phyloP scores from a whole-genome alignment of 2,888 invertebrate species.

The Geotrupes spiniger region DNA sequence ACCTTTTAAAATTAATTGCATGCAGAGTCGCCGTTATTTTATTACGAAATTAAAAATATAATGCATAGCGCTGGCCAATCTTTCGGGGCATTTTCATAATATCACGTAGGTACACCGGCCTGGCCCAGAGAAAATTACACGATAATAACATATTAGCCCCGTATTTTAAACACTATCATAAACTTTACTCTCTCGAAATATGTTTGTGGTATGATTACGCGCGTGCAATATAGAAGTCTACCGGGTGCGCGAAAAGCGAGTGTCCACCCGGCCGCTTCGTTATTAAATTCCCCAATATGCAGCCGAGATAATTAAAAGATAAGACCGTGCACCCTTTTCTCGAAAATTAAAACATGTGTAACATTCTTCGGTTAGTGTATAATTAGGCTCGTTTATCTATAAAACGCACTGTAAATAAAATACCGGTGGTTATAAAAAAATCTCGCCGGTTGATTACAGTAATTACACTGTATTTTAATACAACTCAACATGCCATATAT shows the following conservation, averaged over 20 bases:
- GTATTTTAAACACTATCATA: slow-evolving; percentile 41
- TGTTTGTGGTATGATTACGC: slow-evolving; percentile 11
- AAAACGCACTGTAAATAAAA: too few species aligned
- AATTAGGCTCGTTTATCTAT: too few species aligned
- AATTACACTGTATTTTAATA: too few species aligned
- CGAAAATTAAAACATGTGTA: too few species aligned
- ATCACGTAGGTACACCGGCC: slow-evolving; percentile 24
- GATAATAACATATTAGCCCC: slow-evolving; percentile 43
- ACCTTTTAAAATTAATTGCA: slow-evolving; percentile 51
- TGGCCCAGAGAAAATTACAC: slow-evolving; percentile 35
- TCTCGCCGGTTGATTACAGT: too few species aligned
- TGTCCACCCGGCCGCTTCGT: not conserved
- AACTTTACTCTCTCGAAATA: slow-evolving; percentile 26
- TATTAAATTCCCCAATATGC: too few species aligned
- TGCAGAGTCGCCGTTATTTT: slow-evolving; percentile 45
- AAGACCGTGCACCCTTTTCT: too few species aligned
- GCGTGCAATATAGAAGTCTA: slow-evolving; percentile 3
- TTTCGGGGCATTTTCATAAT: slow-evolving; percentile 34
- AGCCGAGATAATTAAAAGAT: too few species aligned
- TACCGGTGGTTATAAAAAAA: too few species aligned
- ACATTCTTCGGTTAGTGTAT: too few species aligned
- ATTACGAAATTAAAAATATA: slow-evolving; percentile 44
- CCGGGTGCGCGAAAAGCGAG: not conserved
- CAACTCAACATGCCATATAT: too few species aligned
- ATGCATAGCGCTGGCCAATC: slow-evolving; percentile 17